A percentile compares a stretch with the other conserved stretches of the same genome.
Evolutionary conservation across 2,797 vertebrate genomes (phyloP).

Genomic region (Crypturellus tataupa): DNA sequence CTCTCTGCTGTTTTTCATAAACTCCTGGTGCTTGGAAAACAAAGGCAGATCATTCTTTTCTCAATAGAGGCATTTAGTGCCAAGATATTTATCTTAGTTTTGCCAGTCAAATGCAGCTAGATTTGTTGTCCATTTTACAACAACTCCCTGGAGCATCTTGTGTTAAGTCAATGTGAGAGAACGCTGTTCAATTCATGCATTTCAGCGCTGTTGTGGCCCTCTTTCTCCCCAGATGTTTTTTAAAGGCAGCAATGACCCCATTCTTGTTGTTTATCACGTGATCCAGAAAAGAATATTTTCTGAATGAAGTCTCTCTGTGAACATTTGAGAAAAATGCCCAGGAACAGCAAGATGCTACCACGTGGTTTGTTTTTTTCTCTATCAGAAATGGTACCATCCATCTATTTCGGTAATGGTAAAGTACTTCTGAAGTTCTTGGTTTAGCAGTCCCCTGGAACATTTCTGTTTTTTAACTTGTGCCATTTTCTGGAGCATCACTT

Average conservation of each 20-base stretch:
- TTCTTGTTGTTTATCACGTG: not conserved
- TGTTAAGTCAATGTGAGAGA: not conserved
- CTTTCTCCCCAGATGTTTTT: not conserved
- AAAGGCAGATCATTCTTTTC: not conserved
- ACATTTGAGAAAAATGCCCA: not conserved
- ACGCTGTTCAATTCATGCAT: not conserved
- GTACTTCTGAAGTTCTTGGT: not conserved
- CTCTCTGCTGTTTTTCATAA: conserved; percentile 13
- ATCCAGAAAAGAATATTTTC: not conserved
- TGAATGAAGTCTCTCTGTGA: not conserved
- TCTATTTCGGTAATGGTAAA: accelerated
- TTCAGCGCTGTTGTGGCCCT: not conserved
- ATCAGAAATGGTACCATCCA: not conserved
- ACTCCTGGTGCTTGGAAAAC: not conserved
- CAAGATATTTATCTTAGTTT: not conserved
- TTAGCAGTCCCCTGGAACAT: not conserved
- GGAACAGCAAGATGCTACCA: not conserved
- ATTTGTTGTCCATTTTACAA: not conserved
- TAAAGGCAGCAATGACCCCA: not conserved
- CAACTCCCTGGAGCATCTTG: not conserved
- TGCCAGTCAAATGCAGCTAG: not conserved
- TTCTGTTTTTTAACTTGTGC: not conserved
- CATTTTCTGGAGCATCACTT: not conserved
- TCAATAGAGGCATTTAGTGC: not conserved
- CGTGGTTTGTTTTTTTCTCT: not conserved